Conservation (phyloP, 2,113 vertebrate species). For the Cebidichthys violaceus region DNA sequence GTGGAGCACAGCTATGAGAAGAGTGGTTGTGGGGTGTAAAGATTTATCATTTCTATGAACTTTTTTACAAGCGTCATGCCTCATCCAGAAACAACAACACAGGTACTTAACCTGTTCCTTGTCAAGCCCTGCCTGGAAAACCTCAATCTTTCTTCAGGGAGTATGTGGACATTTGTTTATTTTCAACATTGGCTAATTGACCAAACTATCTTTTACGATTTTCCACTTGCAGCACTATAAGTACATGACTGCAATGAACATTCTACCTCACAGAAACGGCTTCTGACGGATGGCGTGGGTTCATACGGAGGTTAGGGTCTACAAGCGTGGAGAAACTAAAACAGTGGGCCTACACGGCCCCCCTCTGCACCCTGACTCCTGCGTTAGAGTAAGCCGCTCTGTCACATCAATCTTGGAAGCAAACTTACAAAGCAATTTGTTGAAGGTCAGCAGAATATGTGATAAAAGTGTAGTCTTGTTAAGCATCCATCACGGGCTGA, state of each 20-base stretch:
- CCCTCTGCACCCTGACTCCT: constrained; percentile 56
- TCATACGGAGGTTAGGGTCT: constrained; percentile 81
- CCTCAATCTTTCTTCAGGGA: constrained; percentile 77
- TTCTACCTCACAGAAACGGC: constrained; percentile 58
- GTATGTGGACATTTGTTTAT: constrained; percentile 84
- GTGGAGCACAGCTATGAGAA: constrained; percentile 54
- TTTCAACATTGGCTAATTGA: constrained; percentile 82
- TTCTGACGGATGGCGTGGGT: constrained; percentile 78
- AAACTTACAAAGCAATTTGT: constrained; percentile 83
- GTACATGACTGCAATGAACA: constrained; percentile 50
- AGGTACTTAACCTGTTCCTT: constrained; percentile 86
- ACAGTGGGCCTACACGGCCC: constrained; percentile 47
- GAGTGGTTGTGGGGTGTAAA: constrained; percentile 55
- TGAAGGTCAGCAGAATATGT: constrained; percentile 84
- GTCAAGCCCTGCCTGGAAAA: constrained; percentile 81
- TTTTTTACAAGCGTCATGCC: constrained; percentile 79
- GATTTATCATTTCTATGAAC: constrained; percentile 85
- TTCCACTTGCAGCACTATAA: constrained; percentile 64
- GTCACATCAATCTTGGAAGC: constrained; percentile 77
- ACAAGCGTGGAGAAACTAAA: constrained; percentile 73
- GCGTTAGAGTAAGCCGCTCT: constrained; percentile 72
- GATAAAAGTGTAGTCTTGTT: constrained; percentile 85
- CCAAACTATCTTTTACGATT: constrained; percentile 79
- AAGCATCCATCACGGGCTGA: constrained; percentile 82
- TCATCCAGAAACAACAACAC: constrained; percentile 86